Evolutionary conservation across 2,888 invertebrate species (phyloP).

Genomic region (Teleiodes luculella): DNA sequence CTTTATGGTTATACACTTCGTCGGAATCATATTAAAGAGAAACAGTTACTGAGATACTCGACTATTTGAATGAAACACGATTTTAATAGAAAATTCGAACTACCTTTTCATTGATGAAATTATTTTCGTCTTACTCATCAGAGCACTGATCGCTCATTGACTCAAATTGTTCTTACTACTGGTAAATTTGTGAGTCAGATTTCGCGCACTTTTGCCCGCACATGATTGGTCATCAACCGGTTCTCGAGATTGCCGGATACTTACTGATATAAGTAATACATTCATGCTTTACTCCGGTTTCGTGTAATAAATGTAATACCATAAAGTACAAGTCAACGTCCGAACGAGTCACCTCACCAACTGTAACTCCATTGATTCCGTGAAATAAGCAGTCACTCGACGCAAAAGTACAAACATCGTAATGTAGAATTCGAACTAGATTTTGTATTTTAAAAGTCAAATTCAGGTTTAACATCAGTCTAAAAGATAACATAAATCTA

Average conservation of each 20-base stretch:
- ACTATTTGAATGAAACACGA: too few species aligned
- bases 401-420: constrained; percentile 7
- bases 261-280: constrained; percentile 16
- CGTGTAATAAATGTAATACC: constrained; percentile 3
- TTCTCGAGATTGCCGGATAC: constrained; percentile 32
- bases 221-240: constrained; percentile 52
- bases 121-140: constrained; percentile 22
- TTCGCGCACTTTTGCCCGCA: constrained; percentile 71
- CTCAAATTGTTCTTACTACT: constrained; percentile 42
- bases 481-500: too few species aligned
- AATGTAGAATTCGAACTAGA: background rate
- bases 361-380: constrained; percentile 4
- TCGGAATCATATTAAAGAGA: too few species aligned
- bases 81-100: constrained; percentile 28
- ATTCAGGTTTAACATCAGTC: too few species aligned
- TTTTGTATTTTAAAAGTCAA: too few species aligned
- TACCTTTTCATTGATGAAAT: constrained; percentile 6
- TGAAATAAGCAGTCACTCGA: background rate
- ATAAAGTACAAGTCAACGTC: background rate
- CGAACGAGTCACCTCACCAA: background rate
- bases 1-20: constrained; percentile 14
- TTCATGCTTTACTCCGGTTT: constrained; percentile 1
- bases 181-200: constrained; percentile 63
- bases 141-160: constrained; percentile 29
- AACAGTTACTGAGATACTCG: background rate